These are phyloP conservation scores for Protobothrops flavoviridis DNA, from an alignment of 2,113 vertebrate species.

Conservation along the genomic window DNA sequence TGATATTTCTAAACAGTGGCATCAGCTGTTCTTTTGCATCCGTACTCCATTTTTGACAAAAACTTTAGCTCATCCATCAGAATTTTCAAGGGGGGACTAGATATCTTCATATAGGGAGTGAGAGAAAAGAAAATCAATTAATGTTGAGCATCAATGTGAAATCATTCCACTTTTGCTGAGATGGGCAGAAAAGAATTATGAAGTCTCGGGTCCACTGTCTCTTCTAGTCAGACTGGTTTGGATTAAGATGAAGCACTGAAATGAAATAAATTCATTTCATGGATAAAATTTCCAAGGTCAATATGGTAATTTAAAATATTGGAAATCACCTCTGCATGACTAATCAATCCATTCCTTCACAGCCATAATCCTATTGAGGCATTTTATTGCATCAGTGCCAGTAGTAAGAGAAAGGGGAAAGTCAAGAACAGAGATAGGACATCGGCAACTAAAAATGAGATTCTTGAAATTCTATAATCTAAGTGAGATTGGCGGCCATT, in stretches of 20 bases:
- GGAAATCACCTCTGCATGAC: constrained; percentile 44
- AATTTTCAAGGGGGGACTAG: constrained; percentile 29
- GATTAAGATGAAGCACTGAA: constrained; percentile 34
- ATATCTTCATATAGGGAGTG: constrained; percentile 36
- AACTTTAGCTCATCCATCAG: constrained; percentile 39
- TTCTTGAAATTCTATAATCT: neutral
- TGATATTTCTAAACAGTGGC: neutral
- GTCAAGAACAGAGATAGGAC: neutral
- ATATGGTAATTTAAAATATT: constrained; percentile 36
- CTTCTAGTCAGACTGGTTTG: constrained; percentile 41
- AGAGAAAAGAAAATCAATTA: constrained; percentile 39
- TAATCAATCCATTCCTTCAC: constrained; percentile 19
- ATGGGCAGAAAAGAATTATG: constrained; percentile 39
- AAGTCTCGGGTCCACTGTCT: constrained; percentile 18
- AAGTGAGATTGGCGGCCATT: neutral
- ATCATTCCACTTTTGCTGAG: constrained; percentile 20
- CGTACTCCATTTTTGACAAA: constrained; percentile 19
- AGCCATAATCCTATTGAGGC: constrained; percentile 27
- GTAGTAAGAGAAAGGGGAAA: neutral
- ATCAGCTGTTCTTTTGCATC: constrained; percentile 26
- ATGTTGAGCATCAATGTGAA: constrained; percentile 38
- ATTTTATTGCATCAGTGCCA: constrained; percentile 27
- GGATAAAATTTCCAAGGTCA: constrained; percentile 53
- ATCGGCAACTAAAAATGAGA: neutral
- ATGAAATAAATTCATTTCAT: constrained; percentile 49